Conservation (phyloP, 2,888 invertebrate genomes). For the Eristalis intricaria region DNA sequence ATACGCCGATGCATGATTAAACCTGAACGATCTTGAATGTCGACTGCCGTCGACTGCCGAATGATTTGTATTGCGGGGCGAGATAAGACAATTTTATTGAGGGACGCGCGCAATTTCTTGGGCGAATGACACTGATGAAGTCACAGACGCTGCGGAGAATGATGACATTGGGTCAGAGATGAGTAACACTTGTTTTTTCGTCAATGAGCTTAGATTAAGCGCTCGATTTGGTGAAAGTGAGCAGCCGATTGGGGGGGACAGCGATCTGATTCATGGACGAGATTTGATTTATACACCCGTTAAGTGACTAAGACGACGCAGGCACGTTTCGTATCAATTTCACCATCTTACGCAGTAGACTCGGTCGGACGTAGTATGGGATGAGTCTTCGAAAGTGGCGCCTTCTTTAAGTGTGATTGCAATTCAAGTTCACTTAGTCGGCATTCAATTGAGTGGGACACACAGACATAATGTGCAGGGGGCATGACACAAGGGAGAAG, state of each 20-base stretch:
- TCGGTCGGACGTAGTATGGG: not conserved
- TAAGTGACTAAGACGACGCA: no score
- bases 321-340: not conserved
- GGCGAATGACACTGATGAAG: slow-evolving; percentile 23
- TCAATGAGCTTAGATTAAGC: slow-evolving; percentile 4
- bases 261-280: not conserved
- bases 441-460: no score
- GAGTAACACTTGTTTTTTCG: slow-evolving; percentile 1
- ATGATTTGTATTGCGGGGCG: slow-evolving; percentile 14
- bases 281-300: not conserved
- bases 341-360: not conserved
- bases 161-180: slow-evolving; percentile 28
- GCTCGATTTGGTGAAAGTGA: not conserved
- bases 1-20: slow-evolving; percentile 55
- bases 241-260: not conserved
- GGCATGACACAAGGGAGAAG: no score
- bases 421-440: no score
- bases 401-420: not conserved
- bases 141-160: slow-evolving; percentile 32
- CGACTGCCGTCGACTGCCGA: not conserved
- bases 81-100: slow-evolving; percentile 17
- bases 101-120: slow-evolving; percentile 27
- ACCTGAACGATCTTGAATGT: slow-evolving; percentile 59
- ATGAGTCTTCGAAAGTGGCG: not conserved
- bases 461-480: no score